phyloP scores from a whole-genome alignment of 2,888 invertebrate genomes.

The Andrena chrysosceles region DNA sequence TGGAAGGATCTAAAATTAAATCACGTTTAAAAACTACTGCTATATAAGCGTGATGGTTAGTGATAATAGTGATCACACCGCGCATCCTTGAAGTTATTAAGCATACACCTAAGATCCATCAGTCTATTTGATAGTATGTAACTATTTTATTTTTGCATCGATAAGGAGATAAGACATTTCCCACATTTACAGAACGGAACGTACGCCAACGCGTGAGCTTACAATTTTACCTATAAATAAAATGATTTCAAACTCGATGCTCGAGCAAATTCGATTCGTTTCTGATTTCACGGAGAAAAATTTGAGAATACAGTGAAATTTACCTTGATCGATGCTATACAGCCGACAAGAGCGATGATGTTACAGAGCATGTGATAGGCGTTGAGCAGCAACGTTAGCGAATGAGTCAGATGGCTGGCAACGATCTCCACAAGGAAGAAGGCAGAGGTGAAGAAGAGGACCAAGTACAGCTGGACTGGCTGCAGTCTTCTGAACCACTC shows the following conservation, averaged over 20 bases:
- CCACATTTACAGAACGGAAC: not conserved
- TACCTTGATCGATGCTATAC: constrained; percentile 92
- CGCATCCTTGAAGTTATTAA: not conserved
- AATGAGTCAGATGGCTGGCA: constrained; percentile 95
- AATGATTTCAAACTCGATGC: not conserved
- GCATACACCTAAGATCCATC: not conserved
- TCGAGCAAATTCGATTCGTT: not conserved
- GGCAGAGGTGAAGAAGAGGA: constrained; percentile 90
- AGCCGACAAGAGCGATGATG: constrained; percentile 93
- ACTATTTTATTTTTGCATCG: not conserved
- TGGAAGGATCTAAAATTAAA: not conserved
- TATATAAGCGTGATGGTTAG: not conserved
- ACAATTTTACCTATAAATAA: too few species aligned
- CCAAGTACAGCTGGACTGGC: constrained; percentile 90
- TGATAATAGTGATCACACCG: not conserved
- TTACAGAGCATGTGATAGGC: constrained; percentile 98
- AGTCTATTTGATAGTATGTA: not conserved
- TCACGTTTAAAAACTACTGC: not conserved
- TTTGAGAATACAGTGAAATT: not conserved
- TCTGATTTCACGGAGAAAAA: not conserved
- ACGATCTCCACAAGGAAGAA: constrained; percentile 94
- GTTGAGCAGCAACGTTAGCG: constrained; percentile 95
- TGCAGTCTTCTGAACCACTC: constrained; percentile 91
- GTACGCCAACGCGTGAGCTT: not conserved
- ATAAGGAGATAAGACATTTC: constrained; percentile 1